Percentiles rank a stretch among this genome's conserved stretches.
Evolutionary conservation across 2,113 vertebrate species (phyloP).

Genomic region (Ceyx margarethae): DNA sequence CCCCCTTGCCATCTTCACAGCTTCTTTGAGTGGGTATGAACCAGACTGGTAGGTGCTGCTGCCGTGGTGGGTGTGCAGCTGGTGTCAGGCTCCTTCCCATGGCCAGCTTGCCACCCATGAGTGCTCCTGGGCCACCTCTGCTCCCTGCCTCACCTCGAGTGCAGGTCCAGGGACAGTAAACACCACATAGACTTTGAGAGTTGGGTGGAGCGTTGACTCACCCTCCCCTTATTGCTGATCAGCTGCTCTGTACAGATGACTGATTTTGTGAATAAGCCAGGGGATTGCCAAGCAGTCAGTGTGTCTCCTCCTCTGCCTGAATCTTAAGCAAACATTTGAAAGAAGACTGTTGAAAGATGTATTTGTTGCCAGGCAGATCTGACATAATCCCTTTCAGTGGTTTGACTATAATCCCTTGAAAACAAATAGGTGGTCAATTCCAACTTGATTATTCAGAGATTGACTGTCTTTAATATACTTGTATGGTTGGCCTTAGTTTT

Average conservation of each 20-base stretch:
- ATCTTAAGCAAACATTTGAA: neutral
- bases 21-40: neutral
- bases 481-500: neutral
- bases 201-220: accelerated
- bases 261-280: neutral
- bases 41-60: too few relatives aligned
- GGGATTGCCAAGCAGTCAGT: neutral
- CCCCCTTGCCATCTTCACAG: neutral
- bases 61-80: neutral
- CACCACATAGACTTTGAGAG: accelerated
- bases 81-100: accelerated
- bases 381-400: neutral
- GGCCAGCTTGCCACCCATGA: neutral
- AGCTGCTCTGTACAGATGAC: neutral
- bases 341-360: neutral
- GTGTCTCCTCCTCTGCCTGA: neutral
- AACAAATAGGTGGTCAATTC: neutral
- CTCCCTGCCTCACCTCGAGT: neutral
- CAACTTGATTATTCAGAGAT: neutral
- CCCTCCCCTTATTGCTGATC: neutral
- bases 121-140: accelerated
- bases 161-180: neutral
- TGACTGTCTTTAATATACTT: neutral
- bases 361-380: neutral
- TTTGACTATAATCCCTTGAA: neutral